Conservation (phyloP, 2,113 vertebrate species). For the Engystomops pustulosus region DNA sequence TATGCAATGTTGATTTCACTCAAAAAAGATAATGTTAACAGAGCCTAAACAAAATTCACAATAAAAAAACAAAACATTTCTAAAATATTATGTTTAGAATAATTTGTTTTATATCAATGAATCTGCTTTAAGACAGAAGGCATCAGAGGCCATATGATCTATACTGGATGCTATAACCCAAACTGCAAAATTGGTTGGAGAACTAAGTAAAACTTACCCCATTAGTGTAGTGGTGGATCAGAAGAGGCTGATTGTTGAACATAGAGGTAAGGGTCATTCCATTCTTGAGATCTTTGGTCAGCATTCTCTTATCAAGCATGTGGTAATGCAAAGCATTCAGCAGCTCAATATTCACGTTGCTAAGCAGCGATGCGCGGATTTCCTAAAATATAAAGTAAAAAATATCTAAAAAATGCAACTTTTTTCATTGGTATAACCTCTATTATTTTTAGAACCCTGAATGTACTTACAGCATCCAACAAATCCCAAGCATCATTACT, state of each 20-base stretch:
- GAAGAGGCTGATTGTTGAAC: constrained; percentile 86
- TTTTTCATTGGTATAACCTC: not conserved
- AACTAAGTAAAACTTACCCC: constrained; percentile 78
- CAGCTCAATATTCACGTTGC: constrained; percentile 95
- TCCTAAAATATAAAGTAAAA: constrained; percentile 69
- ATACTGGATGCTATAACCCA: not conserved
- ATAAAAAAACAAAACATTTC: no score
- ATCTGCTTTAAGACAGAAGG: not conserved
- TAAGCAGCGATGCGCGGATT: constrained; percentile 81
- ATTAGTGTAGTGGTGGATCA: constrained; percentile 94
- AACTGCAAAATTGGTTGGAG: not conserved
- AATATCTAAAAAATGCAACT: not conserved
- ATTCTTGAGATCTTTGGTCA: constrained; percentile 95
- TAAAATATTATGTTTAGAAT: no score
- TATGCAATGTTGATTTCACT: no score
- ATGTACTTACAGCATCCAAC: constrained; percentile 81
- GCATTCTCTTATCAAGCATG: constrained; percentile 88
- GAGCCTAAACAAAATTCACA: no score
- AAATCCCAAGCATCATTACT: constrained; percentile 94
- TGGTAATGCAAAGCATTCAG: constrained; percentile 94
- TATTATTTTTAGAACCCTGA: not conserved
- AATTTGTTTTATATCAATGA: no score
- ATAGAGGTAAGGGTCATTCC: constrained; percentile 86
- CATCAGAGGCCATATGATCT: not conserved
- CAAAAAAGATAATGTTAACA: no score